These are phyloP conservation scores for Elymnias hypermnestra DNA, from an alignment of 1,140 invertebrate genomes.

Conservation along the genomic window DNA sequence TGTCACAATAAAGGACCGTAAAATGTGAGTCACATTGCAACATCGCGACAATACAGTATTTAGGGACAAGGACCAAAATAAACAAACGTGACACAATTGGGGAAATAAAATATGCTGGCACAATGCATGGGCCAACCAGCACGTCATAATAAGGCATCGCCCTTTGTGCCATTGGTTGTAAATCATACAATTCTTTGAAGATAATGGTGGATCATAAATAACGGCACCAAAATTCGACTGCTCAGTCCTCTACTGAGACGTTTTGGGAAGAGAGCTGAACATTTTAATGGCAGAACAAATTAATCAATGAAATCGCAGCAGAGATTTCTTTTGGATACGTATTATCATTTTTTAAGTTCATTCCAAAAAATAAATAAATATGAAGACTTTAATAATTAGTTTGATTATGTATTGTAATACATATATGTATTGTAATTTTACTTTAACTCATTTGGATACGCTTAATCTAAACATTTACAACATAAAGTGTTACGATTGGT, in stretches of 20 bases:
- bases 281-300: conserved; percentile 59
- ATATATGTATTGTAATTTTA: too few relatives aligned
- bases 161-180: conserved; percentile 63
- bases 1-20: conserved; percentile 51
- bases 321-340: conserved; percentile 29
- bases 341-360: not conserved
- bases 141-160: conserved; percentile 69
- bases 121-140: conserved; percentile 63
- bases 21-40: conserved; percentile 58
- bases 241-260: conserved; percentile 38
- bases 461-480: conserved; percentile 12
- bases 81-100: conserved; percentile 68
- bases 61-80: conserved; percentile 69
- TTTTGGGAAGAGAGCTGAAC: conserved; percentile 52
- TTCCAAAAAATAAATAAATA: too few relatives aligned
- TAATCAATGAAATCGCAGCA: conserved; percentile 53
- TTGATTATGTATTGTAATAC: too few relatives aligned
- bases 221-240: conserved; percentile 51
- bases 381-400: too few relatives aligned
- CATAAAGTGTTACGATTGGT: conserved; percentile 21
- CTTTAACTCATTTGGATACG: conserved; percentile 18
- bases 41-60: conserved; percentile 59
- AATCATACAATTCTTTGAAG: conserved; percentile 68
- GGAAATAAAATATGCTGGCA: conserved; percentile 65
- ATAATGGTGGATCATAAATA: conserved; percentile 71